Conservation (phyloP, 2,888 invertebrate genomes). For the Chrysolina oricalcia region DNA sequence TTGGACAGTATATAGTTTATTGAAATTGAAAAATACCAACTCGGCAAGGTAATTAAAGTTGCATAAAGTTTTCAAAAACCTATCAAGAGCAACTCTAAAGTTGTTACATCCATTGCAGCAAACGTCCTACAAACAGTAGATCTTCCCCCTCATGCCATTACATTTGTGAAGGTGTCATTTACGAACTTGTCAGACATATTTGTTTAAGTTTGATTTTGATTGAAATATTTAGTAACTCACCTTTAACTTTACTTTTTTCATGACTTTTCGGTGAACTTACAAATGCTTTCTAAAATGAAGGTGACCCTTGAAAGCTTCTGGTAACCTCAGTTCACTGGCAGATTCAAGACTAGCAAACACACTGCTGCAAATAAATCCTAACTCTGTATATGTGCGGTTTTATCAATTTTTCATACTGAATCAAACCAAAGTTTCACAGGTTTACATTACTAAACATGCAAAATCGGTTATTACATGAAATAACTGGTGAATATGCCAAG, state of each 20-base stretch:
- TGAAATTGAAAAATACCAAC: no score
- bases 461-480: neutral
- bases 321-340: neutral
- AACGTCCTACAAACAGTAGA: no score
- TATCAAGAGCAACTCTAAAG: neutral
- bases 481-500: neutral
- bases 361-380: slow-evolving; percentile 1
- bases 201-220: no score
- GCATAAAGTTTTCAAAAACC: no score
- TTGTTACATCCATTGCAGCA: neutral
- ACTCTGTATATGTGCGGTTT: neutral
- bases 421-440: neutral
- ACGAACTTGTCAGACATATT: neutral
- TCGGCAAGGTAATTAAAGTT: no score
- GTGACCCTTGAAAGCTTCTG: neutral
- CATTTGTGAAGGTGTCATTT: slow-evolving; percentile 3
- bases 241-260: no score
- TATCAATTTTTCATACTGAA: neutral
- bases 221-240: no score
- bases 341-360: neutral
- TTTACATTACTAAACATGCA: neutral
- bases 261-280: neutral
- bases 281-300: slow-evolving; percentile 1
- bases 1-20: no score
- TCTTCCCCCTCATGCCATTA: slow-evolving; percentile 4